Evolutionary conservation across 2,113 vertebrate species (phyloP).

Genomic region (Hypanus sabinus): DNA sequence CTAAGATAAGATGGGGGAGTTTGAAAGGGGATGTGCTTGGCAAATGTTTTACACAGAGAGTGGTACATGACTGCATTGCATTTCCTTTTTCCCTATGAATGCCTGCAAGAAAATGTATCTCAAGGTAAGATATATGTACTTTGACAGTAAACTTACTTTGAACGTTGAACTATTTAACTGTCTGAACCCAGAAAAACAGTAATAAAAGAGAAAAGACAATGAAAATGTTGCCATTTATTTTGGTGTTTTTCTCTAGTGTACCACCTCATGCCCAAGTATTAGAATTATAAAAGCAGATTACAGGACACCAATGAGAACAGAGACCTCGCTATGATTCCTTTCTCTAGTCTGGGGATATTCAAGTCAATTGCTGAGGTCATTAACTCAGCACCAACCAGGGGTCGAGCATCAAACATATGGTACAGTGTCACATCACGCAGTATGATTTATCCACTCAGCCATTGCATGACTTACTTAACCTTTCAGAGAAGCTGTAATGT

Average conservation of each 20-base stretch:
- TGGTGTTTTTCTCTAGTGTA: neutral
- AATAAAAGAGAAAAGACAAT: neutral
- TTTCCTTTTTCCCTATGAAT: no score
- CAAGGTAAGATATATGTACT: no score
- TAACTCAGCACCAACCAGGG: slow-evolving; percentile 11
- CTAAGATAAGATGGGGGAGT: no score
- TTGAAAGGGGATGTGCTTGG: no score
- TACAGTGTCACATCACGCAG: neutral
- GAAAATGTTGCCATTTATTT: neutral
- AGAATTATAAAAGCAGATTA: neutral
- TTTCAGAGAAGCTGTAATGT: slow-evolving; percentile 23
- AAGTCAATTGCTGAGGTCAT: neutral
- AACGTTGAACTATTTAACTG: neutral
- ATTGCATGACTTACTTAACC: slow-evolving; percentile 34
- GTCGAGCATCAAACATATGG: neutral
- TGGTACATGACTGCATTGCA: no score
- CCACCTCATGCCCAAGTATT: neutral
- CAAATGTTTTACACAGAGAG: no score
- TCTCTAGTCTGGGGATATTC: neutral
- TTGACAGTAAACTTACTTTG: no score
- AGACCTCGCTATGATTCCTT: neutral
- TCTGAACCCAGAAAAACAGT: neutral
- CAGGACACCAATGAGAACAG: neutral
- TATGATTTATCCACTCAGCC: neutral
- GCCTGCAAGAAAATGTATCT: no score